Conservation (phyloP, 1,140 invertebrate genomes). For the Penaeus japonicus region DNA sequence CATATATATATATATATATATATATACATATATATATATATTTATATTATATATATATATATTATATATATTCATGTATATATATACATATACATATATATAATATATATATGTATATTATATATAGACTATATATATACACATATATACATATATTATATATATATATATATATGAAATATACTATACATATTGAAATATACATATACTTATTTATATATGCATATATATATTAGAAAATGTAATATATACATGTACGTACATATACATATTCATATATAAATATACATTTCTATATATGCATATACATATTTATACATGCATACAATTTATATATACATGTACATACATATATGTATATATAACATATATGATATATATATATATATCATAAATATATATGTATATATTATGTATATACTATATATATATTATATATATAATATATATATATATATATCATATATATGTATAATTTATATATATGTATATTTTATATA, state of each 20-base stretch:
- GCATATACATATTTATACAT: not conserved
- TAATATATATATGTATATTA: not conserved
- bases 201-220: not conserved
- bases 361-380: too few species aligned
- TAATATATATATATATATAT: not conserved
- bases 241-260: not conserved
- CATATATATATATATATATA: not conserved
- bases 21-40: conserved; percentile 4
- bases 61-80: not conserved
- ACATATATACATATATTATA: not conserved
- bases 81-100: not conserved
- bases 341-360: too few species aligned
- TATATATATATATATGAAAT: conserved; percentile 6
- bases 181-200: not conserved
- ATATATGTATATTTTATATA: not conserved
- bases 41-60: not conserved
- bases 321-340: too few species aligned
- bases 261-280: not conserved
- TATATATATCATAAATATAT: too few species aligned
- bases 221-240: not conserved
- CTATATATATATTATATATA: not conserved
- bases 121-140: not conserved
- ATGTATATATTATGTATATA: not conserved
- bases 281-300: not conserved
- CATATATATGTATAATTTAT: not conserved